Percentiles rank a stretch among this genome's conserved stretches.
These are phyloP conservation scores for Vombatus ursinus DNA, from an alignment of 2,113 vertebrate species.

Conservation along the genomic window DNA sequence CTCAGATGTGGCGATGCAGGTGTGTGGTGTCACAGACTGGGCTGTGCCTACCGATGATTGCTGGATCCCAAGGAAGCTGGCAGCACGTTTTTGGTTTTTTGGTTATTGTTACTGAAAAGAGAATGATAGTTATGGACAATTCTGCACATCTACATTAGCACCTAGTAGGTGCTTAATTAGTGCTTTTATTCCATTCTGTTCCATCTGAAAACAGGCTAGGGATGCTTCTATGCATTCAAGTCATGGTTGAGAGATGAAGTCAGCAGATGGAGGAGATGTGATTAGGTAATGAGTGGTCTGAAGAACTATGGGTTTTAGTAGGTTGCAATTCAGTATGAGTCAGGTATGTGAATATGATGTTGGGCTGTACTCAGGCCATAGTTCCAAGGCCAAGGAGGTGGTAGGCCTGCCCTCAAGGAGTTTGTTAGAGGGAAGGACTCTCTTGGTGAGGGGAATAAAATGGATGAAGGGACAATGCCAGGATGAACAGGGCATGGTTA, in stretches of 20 bases:
- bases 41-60: neutral
- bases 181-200: neutral
- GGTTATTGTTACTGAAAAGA: neutral
- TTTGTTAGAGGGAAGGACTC: no score
- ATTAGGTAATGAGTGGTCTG: no score
- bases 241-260: neutral
- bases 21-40: slow-evolving; percentile 55
- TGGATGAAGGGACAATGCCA: neutral
- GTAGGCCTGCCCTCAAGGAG: neutral
- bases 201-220: neutral
- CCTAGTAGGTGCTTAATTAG: neutral
- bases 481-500: no score
- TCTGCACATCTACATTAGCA: neutral
- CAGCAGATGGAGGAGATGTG: no score
- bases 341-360: neutral
- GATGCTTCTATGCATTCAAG: neutral
- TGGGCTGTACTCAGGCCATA: neutral
- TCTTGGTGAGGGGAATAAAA: neutral
- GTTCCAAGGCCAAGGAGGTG: neutral
- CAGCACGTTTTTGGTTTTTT: neutral
- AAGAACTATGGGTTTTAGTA: neutral
- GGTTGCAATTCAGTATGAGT: neutral
- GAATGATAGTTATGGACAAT: neutral
- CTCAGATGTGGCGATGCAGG: slow-evolving; percentile 86
- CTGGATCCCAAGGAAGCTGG: neutral